A percentile compares a stretch with the other conserved stretches of the same genome.
These are phyloP conservation scores for Rosalia funebris DNA, from an alignment of 2,888 invertebrate species.

Conservation along the genomic window DNA sequence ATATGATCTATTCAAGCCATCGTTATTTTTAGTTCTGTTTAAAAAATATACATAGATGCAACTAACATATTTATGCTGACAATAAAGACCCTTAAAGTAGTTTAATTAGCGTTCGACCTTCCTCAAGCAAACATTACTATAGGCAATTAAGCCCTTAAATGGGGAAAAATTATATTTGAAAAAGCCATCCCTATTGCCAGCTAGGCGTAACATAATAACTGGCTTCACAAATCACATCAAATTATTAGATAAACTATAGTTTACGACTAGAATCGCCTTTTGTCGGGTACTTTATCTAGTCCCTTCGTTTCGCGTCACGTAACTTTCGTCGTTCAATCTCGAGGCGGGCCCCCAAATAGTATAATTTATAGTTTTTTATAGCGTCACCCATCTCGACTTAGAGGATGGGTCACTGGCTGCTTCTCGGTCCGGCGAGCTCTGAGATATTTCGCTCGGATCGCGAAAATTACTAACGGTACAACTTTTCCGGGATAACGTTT, in stretches of 20 bases:
- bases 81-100: too few species aligned
- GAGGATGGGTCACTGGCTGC: too few species aligned
- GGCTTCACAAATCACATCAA: conserved; percentile 23
- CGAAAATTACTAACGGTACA: too few species aligned
- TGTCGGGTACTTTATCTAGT: conserved; percentile 24
- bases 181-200: conserved; percentile 1
- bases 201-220: conserved; percentile 19
- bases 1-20: too few species aligned
- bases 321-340: conserved; percentile 23
- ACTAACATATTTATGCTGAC: too few species aligned
- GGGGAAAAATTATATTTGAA: conserved; percentile 3
- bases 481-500: too few species aligned
- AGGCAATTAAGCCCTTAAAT: not conserved
- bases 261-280: conserved; percentile 20
- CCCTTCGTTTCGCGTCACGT: conserved; percentile 20
- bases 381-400: conserved; percentile 13
- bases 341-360: conserved; percentile 20
- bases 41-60: too few species aligned
- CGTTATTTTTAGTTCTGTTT: too few species aligned
- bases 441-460: too few species aligned
- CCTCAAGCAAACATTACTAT: not conserved
- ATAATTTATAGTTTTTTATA: conserved; percentile 27
- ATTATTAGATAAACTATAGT: conserved; percentile 27
- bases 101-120: not conserved
- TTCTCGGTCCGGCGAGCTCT: too few species aligned